Evolutionary conservation across 2,797 vertebrate genomes (phyloP), one percentile per base, ranked within the genome.

Genomic region (Karalla daura): DNA sequence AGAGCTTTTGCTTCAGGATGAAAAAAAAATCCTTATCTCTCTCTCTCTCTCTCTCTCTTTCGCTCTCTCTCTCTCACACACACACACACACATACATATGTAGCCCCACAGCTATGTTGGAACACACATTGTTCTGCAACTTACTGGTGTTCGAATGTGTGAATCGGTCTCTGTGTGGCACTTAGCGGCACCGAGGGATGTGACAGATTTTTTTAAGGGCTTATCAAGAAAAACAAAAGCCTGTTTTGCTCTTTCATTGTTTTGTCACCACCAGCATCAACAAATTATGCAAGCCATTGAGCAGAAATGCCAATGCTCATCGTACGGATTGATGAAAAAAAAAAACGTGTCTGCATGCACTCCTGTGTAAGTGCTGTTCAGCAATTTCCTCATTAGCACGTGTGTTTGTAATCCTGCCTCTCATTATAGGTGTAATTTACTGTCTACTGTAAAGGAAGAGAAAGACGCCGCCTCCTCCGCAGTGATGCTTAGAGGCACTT

Each of bases 401-500:
- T 53, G 33, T 43, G 12, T 55, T 47, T 53, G 39, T 74, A 66
- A 67, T 44, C 44, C 23, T 66, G 41, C 35, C 51, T 0, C 21
- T 37, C 39, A 15, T 54, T 50, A 50, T 10, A 20, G 10, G 1
- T 23, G 2, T 44, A 18, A 41, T 17, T 78, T 17, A 37, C 5
- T 20, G 21, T 76, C 62, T 65, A 32, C 47, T 44, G 50, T 53
- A 74, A 60, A 47, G 60, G 33, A 51, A 52, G 27, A 6, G n/a
- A 36, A 69, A 21, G 32, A 71, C 49, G 36, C 43, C 9, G 44
- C 23, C 17, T 51, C 33, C 53, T 63, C 53, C 32, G 24, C 64
- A 15, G 12, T 54, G 50, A 68, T 32, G 44, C 39, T 56, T 12
- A 27, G 32, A 75, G 36, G 21, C 47, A 20, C 39, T 53, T 63